A percentile compares a stretch with the other conserved stretches of the same genome.
Evolutionary conservation across 2,113 vertebrate genomes (phyloP).

Genomic region (Catharus minimus): DNA sequence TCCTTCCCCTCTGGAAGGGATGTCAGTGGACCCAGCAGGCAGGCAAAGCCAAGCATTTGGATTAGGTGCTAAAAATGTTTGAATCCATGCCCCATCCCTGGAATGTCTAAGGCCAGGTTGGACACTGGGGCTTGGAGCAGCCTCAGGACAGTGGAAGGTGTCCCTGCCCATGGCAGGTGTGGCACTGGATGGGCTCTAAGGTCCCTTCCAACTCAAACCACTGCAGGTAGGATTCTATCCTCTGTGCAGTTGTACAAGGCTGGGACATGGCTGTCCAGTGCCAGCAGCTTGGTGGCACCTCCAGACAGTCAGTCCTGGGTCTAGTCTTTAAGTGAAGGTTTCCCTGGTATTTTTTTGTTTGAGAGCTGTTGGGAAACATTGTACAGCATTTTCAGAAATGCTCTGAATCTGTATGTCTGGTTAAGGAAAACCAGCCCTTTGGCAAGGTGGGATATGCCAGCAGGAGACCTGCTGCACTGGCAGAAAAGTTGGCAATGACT

Average conservation of each 20-base stretch:
- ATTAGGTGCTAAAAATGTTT: fast-evolving
- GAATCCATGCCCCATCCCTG: not conserved
- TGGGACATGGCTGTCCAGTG: fast-evolving
- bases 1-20: not conserved
- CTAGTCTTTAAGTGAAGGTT: fast-evolving
- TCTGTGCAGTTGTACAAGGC: not conserved
- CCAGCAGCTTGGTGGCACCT: fast-evolving
- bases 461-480: not conserved
- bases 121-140: not conserved
- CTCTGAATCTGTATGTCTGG: not conserved
- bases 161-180: not conserved
- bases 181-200: not conserved
- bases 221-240: not conserved
- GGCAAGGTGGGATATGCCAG: not conserved
- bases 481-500: not conserved
- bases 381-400: not conserved
- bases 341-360: not conserved
- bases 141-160: not conserved
- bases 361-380: not conserved
- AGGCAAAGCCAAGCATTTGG: not conserved
- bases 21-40: fast-evolving
- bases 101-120: not conserved
- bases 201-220: not conserved
- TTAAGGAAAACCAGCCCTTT: not conserved
- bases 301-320: fast-evolving